A percentile compares a stretch with the other conserved stretches of the same genome.
phyloP scores from a whole-genome alignment of 2,888 invertebrate genomes.

The Desoria tigrina region DNA sequence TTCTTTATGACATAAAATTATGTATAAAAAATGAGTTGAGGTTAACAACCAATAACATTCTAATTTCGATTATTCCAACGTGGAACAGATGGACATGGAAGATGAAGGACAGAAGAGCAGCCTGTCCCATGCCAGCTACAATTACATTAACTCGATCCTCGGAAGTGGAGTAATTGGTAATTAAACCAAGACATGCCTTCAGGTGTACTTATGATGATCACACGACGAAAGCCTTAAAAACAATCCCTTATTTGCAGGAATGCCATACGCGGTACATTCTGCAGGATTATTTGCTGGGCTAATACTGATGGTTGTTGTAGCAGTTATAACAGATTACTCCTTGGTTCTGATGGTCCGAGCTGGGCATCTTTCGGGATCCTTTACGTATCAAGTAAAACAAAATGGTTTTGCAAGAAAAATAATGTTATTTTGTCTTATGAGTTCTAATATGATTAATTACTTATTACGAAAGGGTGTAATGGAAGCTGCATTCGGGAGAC shows the following conservation, averaged over 20 bases:
- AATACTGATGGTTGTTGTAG: slow-evolving; percentile 69
- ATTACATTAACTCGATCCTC: slow-evolving; percentile 84
- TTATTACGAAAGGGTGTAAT: slow-evolving; percentile 61
- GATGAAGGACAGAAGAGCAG: slow-evolving; percentile 66
- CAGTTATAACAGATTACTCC: slow-evolving; percentile 77
- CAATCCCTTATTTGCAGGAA: too few relatives aligned
- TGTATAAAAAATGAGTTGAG: too few relatives aligned
- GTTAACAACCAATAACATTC: too few relatives aligned
- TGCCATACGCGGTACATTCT: slow-evolving; percentile 77
- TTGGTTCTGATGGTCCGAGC: slow-evolving; percentile 74
- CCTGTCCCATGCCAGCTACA: slow-evolving; percentile 76
- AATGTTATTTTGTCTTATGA: neutral
- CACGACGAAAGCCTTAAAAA: too few relatives aligned
- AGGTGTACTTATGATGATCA: too few relatives aligned
- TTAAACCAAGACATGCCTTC: neutral
- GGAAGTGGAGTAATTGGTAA: slow-evolving; percentile 82
- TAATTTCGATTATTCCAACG: neutral
- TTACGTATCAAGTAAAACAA: slow-evolving; percentile 68
- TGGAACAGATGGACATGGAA: slow-evolving; percentile 57
- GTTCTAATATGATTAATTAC: too few relatives aligned
- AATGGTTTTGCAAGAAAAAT: neutral
- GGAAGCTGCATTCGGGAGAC: slow-evolving; percentile 76
- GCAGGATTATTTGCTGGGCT: slow-evolving; percentile 78
- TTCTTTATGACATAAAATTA: too few relatives aligned
- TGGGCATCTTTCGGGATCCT: slow-evolving; percentile 74